Evolutionary conservation across 2,113 vertebrate genomes (phyloP).

Genomic region (Dasyornis broadbenti): DNA sequence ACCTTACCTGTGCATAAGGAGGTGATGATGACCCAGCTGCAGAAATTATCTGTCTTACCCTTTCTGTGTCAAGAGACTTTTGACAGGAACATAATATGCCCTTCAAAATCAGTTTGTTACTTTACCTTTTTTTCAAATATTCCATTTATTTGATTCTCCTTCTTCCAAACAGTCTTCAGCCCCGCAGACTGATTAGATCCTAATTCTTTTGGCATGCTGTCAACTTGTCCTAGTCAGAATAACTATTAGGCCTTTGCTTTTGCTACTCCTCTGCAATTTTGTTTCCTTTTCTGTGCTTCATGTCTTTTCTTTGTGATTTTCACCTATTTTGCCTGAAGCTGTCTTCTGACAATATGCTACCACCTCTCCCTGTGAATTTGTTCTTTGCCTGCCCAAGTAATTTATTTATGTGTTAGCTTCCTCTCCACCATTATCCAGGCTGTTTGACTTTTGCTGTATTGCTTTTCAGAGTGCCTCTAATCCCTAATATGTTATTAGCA

Average conservation of each 20-base stretch:
- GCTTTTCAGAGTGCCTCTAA: neutral
- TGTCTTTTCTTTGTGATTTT: constrained; percentile 66
- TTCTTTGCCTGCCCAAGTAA: constrained; percentile 62
- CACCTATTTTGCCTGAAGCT: constrained; percentile 70
- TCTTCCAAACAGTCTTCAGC: constrained; percentile 33
- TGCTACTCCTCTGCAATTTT: constrained; percentile 57
- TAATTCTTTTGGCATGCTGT: constrained; percentile 72
- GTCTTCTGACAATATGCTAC: constrained; percentile 65
- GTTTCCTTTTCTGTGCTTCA: constrained; percentile 57
- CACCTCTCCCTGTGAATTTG: constrained; percentile 59
- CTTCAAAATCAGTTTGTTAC: constrained; percentile 67
- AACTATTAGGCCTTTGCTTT: constrained; percentile 65
- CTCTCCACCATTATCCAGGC: neutral
- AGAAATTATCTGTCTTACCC: constrained; percentile 52
- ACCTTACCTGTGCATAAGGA: constrained; percentile 21
- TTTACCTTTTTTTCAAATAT: constrained; percentile 12
- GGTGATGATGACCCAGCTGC: constrained; percentile 30
- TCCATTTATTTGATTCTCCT: constrained; percentile 57
- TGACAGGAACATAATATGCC: constrained; percentile 69
- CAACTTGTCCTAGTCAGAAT: constrained; percentile 60
- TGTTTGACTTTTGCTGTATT: constrained; percentile 13
- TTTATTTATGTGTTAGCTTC: constrained; percentile 58
- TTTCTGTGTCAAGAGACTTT: constrained; percentile 65
- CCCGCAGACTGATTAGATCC: constrained; percentile 64
- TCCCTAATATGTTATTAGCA: constrained; percentile 31